Percentiles rank a stretch among this genome's conserved stretches.
These are phyloP conservation scores for Erebia ligea DNA, from an alignment of 2,888 invertebrate genomes.

Conservation along the genomic window DNA sequence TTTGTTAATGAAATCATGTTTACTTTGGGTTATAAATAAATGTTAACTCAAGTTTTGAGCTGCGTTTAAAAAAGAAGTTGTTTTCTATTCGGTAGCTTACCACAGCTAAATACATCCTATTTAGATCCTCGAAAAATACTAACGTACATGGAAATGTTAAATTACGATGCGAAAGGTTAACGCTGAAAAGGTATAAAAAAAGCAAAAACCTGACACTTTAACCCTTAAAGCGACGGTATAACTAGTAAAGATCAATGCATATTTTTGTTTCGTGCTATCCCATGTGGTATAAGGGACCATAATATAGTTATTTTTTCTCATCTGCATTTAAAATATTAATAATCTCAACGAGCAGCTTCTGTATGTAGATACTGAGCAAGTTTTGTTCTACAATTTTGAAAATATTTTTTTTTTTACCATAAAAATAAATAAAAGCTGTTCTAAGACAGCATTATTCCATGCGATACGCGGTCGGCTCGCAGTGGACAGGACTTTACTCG, in stretches of 20 bases:
- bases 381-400: too few relatives aligned
- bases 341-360: too few relatives aligned
- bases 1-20: constrained; percentile 21
- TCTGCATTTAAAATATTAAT: background rate
- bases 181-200: background rate
- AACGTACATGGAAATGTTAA: too few relatives aligned
- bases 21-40: constrained; percentile 10
- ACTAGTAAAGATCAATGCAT: background rate
- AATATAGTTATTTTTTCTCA: background rate
- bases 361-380: too few relatives aligned
- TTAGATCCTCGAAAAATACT: background rate
- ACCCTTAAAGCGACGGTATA: too few relatives aligned
- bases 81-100: background rate
- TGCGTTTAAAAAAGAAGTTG: background rate
- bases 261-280: constrained; percentile 5
- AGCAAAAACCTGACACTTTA: background rate
- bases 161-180: background rate
- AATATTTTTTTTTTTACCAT: too few relatives aligned
- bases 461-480: too few relatives aligned
- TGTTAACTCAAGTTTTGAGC: constrained; percentile 5
- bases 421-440: too few relatives aligned
- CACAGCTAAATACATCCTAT: background rate
- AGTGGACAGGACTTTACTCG: too few relatives aligned
- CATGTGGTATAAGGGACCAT: constrained; percentile 6
- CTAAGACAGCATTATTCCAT: too few relatives aligned